These are phyloP conservation scores for Scaptomyza parva DNA, from an alignment of 2,888 invertebrate genomes.

Conservation along the genomic window DNA sequence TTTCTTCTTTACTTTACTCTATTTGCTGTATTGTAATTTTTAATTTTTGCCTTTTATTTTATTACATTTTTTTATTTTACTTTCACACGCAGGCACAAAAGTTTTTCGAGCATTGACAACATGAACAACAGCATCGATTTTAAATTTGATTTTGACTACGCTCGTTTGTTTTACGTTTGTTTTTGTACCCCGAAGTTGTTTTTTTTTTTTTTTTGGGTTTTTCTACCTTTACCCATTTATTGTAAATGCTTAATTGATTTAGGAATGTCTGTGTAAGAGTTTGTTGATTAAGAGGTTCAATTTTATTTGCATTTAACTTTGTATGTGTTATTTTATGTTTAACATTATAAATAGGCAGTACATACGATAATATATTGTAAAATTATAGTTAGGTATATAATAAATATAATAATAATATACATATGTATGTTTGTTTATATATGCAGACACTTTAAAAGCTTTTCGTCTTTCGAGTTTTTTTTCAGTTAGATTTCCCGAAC, in stretches of 20 bases:
- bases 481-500: constrained; percentile 14
- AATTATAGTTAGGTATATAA: constrained; percentile 52
- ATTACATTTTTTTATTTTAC: constrained; percentile 53
- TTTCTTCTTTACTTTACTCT: constrained; percentile 46
- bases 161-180: constrained; percentile 37
- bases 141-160: constrained; percentile 9
- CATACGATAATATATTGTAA: constrained; percentile 45
- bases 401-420: constrained; percentile 65
- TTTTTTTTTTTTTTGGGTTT: background rate
- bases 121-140: constrained; percentile 9
- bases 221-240: constrained; percentile 12
- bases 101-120: constrained; percentile 33
- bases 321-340: constrained; percentile 54
- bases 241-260: constrained; percentile 54
- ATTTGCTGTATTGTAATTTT: constrained; percentile 48
- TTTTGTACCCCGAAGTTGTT: constrained; percentile 14
- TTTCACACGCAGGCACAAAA: constrained; percentile 64
- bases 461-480: background rate
- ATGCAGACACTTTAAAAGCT: constrained; percentile 30
- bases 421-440: constrained; percentile 18
- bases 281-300: constrained; percentile 67
- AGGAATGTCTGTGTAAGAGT: constrained; percentile 20
- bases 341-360: constrained; percentile 64
- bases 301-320: constrained; percentile 67
- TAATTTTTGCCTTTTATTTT: constrained; percentile 57